Conservation (phyloP, 2,797 vertebrate genomes). For the Psittacula derbiana region DNA sequence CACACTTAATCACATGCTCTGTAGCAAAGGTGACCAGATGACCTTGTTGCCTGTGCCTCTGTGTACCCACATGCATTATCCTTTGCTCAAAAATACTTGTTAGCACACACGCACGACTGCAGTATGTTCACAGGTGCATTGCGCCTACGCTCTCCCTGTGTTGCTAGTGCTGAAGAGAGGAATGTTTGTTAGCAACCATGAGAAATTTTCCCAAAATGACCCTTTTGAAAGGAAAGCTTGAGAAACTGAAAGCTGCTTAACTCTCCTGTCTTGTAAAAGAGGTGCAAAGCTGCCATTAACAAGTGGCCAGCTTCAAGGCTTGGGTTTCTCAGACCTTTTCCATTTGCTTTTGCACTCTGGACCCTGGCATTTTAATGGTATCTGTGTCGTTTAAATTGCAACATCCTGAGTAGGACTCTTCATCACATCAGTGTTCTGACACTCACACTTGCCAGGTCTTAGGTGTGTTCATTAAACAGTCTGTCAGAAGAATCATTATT, state of each 20-base stretch:
- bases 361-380: neutral
- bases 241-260: neutral
- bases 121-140: neutral
- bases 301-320: neutral
- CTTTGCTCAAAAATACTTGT: neutral
- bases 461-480: constrained; percentile 8
- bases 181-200: neutral
- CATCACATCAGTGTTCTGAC: neutral
- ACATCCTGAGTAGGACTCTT: neutral
- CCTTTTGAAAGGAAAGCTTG: neutral
- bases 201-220: neutral
- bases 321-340: neutral
- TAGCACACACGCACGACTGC: accelerated
- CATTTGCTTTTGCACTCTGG: neutral
- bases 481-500: neutral
- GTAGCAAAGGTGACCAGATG: neutral
- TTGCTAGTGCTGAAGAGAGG: neutral
- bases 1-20: accelerated
- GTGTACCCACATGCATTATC: accelerated
- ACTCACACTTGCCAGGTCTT: neutral
- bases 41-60: neutral
- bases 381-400: neutral
- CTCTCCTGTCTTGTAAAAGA: neutral
- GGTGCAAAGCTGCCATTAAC: neutral
- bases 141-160: neutral